phyloP scores from a whole-genome alignment of 2,797 vertebrate genomes.

The Pempheris klunzingeri region DNA sequence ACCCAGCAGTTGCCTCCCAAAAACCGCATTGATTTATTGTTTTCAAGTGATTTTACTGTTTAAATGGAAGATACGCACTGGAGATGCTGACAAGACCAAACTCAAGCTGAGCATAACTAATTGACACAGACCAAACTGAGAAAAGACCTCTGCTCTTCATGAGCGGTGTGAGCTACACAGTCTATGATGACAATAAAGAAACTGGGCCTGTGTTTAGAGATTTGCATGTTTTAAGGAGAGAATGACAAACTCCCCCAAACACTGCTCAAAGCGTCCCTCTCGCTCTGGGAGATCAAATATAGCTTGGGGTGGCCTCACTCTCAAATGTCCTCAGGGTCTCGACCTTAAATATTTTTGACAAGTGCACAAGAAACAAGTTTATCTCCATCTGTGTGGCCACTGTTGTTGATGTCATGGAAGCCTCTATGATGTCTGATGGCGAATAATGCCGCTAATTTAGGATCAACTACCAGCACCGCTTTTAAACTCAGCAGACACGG shows the following conservation, averaged over 20 bases:
- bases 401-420: conserved; percentile 24
- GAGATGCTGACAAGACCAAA: conserved; percentile 51
- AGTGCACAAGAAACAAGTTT: conserved; percentile 61
- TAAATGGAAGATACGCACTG: conserved; percentile 53
- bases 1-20: conserved; percentile 25
- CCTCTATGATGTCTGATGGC: conserved; percentile 6
- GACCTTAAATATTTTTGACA: conserved; percentile 71
- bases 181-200: conserved; percentile 32
- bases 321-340: conserved; percentile 50
- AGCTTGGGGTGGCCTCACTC: conserved; percentile 67
- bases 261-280: conserved; percentile 30
- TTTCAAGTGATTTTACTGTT: conserved; percentile 55
- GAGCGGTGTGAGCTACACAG: conserved; percentile 6
- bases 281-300: conserved; percentile 60
- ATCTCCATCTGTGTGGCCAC: conserved; percentile 54
- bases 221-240: conserved; percentile 74
- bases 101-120: conserved; percentile 55
- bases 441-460: conserved; percentile 37
- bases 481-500: not conserved
- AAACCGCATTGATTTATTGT: conserved; percentile 64
- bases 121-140: conserved; percentile 34
- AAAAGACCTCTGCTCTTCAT: conserved; percentile 36
- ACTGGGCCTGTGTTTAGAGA: conserved; percentile 45
- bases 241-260: conserved; percentile 39
- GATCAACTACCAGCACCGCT: conserved; percentile 15